Conservation (phyloP, 2,797 vertebrate genomes). For the Gymnocypris eckloni region DNA sequence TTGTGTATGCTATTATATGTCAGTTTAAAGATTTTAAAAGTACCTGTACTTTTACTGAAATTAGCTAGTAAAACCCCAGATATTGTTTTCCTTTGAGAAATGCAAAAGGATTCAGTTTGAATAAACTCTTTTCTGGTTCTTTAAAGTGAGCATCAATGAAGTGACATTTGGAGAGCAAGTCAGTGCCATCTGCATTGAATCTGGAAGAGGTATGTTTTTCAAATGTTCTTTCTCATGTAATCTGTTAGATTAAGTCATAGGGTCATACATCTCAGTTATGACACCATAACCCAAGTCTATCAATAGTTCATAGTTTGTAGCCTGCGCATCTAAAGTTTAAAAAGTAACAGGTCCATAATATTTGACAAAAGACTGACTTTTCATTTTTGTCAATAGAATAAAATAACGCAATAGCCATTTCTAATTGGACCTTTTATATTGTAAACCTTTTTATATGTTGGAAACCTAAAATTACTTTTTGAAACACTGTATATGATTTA, state of each 20-base stretch:
- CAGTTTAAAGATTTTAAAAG: not conserved
- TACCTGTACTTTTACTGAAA: not conserved
- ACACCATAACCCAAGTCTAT: not conserved
- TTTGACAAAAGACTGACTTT: not conserved
- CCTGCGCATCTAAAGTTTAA: not conserved
- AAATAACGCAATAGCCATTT: not conserved
- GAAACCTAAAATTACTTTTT: not conserved
- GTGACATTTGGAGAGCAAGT: conserved; percentile 75
- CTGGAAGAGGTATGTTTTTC: conserved; percentile 58
- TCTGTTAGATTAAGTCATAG: not conserved
- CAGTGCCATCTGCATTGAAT: conserved; percentile 75
- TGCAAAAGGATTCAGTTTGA: not conserved
- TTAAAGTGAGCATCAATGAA: conserved; percentile 65
- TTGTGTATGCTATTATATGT: not conserved
- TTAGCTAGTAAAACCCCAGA: not conserved
- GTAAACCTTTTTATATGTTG: not conserved
- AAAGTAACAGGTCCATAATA: not conserved
- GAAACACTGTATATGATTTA: not conserved
- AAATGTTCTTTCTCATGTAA: not conserved
- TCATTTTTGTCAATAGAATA: not conserved
- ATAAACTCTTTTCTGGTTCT: not conserved
- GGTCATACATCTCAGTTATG: not conserved
- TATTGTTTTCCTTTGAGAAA: not conserved
- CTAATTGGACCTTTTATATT: not conserved
- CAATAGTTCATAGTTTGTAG: not conserved